Evolutionary conservation across 2,888 invertebrate genomes (phyloP).

Genomic region (Troides aeacus): DNA sequence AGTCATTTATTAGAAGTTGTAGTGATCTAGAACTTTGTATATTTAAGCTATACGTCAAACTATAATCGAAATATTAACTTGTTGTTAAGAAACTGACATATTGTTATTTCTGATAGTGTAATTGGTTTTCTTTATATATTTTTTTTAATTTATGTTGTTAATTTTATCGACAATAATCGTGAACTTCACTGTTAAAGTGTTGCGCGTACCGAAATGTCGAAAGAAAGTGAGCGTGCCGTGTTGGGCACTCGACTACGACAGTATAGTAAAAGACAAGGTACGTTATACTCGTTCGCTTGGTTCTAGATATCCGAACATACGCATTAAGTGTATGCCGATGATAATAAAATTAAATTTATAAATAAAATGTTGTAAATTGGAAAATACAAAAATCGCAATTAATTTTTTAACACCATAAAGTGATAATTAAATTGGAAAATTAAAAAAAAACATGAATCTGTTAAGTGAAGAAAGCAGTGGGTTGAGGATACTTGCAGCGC

Average conservation of each 20-base stretch:
- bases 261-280: conserved; percentile 34
- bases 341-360: conserved; percentile 23
- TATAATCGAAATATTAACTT: too few species aligned
- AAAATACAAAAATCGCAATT: conserved; percentile 16
- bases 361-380: conserved; percentile 19
- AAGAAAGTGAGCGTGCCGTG: conserved; percentile 73
- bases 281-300: conserved; percentile 27
- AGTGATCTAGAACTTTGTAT: too few species aligned
- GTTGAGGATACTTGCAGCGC: conserved; percentile 49
- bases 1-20: too few species aligned
- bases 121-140: neutral
- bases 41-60: too few species aligned
- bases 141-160: neutral
- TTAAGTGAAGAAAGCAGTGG: conserved; percentile 54
- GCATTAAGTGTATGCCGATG: conserved; percentile 16
- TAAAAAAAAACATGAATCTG: conserved; percentile 55
- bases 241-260: conserved; percentile 36
- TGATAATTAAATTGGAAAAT: conserved; percentile 9
- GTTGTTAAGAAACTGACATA: too few species aligned
- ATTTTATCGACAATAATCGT: conserved; percentile 11
- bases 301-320: conserved; percentile 13
- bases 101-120: neutral
- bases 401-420: conserved; percentile 21
- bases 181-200: conserved; percentile 42
- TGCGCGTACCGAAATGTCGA: conserved; percentile 71